These are phyloP conservation scores for Characodon lateralis DNA, from an alignment of 2,797 vertebrate species.

Conservation along the genomic window DNA sequence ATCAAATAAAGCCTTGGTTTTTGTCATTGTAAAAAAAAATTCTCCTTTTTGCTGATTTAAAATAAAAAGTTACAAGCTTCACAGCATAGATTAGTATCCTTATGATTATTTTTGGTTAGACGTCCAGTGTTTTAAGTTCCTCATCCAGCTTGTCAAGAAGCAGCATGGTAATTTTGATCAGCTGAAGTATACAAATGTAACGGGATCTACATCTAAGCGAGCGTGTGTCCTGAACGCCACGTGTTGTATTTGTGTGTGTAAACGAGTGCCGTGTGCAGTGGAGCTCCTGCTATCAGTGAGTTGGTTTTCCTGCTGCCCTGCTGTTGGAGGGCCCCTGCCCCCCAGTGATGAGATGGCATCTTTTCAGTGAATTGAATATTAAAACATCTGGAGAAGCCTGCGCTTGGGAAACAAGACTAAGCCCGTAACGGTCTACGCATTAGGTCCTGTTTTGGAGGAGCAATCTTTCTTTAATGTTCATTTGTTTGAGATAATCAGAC, in stretches of 20 bases:
- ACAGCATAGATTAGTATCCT: neutral
- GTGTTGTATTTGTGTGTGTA: neutral
- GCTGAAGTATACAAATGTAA: slow-evolving; percentile 1
- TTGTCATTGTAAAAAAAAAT: slow-evolving; percentile 3
- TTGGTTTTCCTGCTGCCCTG: neutral
- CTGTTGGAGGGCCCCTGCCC: neutral
- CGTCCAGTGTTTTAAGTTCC: slow-evolving; percentile 3
- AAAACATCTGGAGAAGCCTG: no score
- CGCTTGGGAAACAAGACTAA: no score
- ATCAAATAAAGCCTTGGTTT: slow-evolving; percentile 45
- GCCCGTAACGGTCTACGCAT: neutral
- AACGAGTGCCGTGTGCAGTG: neutral
- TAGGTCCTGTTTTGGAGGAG: neutral
- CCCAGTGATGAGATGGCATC: no score
- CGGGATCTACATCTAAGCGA: neutral
- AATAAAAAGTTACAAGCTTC: slow-evolving; percentile 36
- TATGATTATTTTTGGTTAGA: slow-evolving; percentile 13
- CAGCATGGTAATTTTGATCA: neutral
- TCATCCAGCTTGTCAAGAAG: neutral
- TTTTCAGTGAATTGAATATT: no score
- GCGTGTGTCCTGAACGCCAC: neutral
- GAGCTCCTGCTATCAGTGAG: neutral
- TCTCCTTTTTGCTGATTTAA: slow-evolving; percentile 15
- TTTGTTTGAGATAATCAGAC: neutral
- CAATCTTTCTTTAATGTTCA: neutral